Evolutionary conservation across 2,888 invertebrate genomes (phyloP), one percentile per base, ranked within the genome.

Genomic region (Sialis fuliginosa): DNA sequence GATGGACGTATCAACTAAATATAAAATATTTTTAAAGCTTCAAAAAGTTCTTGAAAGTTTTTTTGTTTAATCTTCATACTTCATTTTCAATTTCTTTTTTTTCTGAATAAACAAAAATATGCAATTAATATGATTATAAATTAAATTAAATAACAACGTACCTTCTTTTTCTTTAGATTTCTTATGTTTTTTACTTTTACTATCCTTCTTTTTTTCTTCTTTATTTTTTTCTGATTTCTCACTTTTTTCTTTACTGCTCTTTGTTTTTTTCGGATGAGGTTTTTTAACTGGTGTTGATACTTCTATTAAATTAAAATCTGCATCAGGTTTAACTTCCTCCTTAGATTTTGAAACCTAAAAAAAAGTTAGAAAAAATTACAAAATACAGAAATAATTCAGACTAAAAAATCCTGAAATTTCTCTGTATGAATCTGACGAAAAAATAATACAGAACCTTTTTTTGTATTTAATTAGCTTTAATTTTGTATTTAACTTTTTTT

Each of bases 351-450:
- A 5, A 6, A 37, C 37, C 37, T 37, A 10, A 9, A 35, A 39
- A 39, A 42, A 41, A 50, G 42, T 12, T 44, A 50, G 39, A 33
- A 47, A 48, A 44, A 45, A 34, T 57, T 42, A 59, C 57, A 30
- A 10, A 6, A 34, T 2, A 35, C 35, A 22, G 22, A 22, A 22
- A 22, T n/a, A n/a, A n/a, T n/a, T n/a, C n/a, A n/a, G n/a, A n/a
- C n/a, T n/a, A n/a, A n/a, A n/a, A n/a, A n/a, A n/a, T n/a, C n/a
- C n/a, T n/a, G n/a, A n/a, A n/a, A n/a, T n/a, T n/a, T n/a, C n/a
- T n/a, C n/a, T n/a, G n/a, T n/a, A n/a, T n/a, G n/a, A n/a, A n/a
- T n/a, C n/a, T n/a, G n/a, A n/a, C n/a, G n/a, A n/a, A n/a, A n/a
- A n/a, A n/a, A n/a, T n/a, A n/a, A n/a, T n/a, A n/a, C n/a, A n/a